Evolutionary conservation across 2,113 vertebrate genomes (phyloP).

Genomic region (Vireo altiloquus): DNA sequence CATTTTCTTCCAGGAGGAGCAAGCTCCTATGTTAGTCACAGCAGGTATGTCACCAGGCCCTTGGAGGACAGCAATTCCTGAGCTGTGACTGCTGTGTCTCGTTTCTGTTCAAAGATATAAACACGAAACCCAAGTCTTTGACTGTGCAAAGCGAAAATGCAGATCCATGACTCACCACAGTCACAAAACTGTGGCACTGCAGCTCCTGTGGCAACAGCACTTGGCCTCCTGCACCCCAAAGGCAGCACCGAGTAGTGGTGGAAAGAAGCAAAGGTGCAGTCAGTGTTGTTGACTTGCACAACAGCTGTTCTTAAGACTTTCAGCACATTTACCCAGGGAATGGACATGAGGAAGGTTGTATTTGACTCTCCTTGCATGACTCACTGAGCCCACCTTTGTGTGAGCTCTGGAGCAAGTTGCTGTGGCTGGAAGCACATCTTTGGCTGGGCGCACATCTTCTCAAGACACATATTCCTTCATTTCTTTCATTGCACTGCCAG

Average conservation of each 20-base stretch:
- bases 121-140: not conserved
- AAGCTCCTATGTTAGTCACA: not conserved
- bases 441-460: not conserved
- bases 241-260: rapidly evolving
- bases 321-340: not conserved
- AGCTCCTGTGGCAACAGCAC: not conserved
- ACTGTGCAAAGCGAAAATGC: not conserved
- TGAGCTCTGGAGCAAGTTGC: not conserved
- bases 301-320: not conserved
- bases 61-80: not conserved
- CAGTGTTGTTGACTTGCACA: not conserved
- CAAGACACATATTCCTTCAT: not conserved
- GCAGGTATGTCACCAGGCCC: not conserved
- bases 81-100: not conserved
- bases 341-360: rapidly evolving
- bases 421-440: not conserved
- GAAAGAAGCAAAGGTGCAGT: not conserved
- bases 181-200: not conserved
- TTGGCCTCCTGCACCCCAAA: not conserved
- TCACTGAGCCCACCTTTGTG: rapidly evolving
- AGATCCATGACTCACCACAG: not conserved
- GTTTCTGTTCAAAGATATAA: not conserved
- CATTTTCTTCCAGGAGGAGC: not conserved
- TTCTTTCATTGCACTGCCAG: not conserved
- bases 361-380: not conserved